A percentile compares a stretch with the other conserved stretches of the same genome.
Conservation (phyloP, 2,797 vertebrate species). For the Erpetoichthys calabaricus region DNA sequence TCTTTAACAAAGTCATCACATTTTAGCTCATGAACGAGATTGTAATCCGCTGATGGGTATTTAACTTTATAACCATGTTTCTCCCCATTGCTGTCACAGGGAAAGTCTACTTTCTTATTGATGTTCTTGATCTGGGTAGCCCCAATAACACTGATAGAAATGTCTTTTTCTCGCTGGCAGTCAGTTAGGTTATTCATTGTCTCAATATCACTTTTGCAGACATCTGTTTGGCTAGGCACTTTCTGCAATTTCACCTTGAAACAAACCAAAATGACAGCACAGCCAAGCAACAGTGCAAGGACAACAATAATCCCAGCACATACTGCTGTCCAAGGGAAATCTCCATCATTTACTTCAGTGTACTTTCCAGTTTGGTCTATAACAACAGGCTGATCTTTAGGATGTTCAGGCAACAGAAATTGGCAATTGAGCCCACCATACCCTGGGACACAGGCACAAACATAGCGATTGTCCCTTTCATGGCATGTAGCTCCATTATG, state of each 20-base stretch:
- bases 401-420: slow-evolving; percentile 73
- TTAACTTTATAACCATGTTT: slow-evolving; percentile 78
- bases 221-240: slow-evolving; percentile 47
- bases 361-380: slow-evolving; percentile 43
- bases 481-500: slow-evolving; percentile 96
- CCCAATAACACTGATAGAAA: slow-evolving; percentile 66
- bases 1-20: slow-evolving; percentile 62
- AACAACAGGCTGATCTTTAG: slow-evolving; percentile 39
- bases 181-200: slow-evolving; percentile 97
- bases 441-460: slow-evolving; percentile 77
- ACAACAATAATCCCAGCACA: slow-evolving; percentile 83
- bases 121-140: slow-evolving; percentile 88
- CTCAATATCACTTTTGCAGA: slow-evolving; percentile 68
- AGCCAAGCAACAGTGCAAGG: slow-evolving; percentile 76
- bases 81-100: slow-evolving; percentile 61
- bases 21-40: slow-evolving; percentile 82
- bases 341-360: slow-evolving; percentile 41
- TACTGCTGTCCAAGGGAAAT: slow-evolving; percentile 87
- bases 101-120: slow-evolving; percentile 91
- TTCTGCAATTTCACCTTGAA: slow-evolving; percentile 74
- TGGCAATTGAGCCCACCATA: slow-evolving; percentile 92
- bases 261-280: slow-evolving; percentile 71
- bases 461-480: slow-evolving; percentile 70
- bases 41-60: slow-evolving; percentile 84
- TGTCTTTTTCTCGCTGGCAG: slow-evolving; percentile 82